These are phyloP conservation scores for Amazona vittata DNA, from an alignment of 2,113 vertebrate genomes.

Conservation along the genomic window DNA sequence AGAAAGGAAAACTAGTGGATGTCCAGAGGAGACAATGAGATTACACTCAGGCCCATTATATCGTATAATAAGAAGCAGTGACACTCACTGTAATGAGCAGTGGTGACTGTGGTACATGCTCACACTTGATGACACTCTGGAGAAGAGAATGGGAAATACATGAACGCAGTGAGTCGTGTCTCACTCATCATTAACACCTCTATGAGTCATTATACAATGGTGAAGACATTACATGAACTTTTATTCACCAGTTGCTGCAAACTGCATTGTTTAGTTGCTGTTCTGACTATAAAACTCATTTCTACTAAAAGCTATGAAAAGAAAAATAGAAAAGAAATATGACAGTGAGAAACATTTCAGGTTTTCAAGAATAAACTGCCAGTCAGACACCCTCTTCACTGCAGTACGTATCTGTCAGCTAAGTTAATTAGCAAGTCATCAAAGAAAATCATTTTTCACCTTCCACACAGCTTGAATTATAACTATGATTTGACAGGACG, in stretches of 20 bases:
- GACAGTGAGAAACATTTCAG: background rate
- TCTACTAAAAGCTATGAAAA: background rate
- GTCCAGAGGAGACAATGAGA: background rate
- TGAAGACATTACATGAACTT: background rate
- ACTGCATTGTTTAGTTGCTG: background rate
- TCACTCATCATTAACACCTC: constrained; percentile 19
- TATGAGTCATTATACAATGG: constrained; percentile 23
- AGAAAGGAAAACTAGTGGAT: background rate
- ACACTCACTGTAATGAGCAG: background rate
- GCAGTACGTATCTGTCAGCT: background rate
- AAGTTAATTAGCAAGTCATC: constrained; percentile 44
- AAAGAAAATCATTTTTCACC: constrained; percentile 2
- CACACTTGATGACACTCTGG: background rate
- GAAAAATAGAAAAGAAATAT: background rate
- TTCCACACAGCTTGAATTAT: background rate
- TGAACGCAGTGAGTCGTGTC: background rate
- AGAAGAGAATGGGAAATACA: background rate
- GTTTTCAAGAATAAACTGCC: background rate
- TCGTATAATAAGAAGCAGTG: background rate
- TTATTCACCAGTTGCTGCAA: background rate
- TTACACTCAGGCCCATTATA: background rate
- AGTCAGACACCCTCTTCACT: background rate
- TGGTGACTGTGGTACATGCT: background rate
- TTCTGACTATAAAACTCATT: background rate
- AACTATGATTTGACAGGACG: background rate